Conservation (phyloP, 2,888 invertebrate species). For the Platycheirus rosarum region DNA sequence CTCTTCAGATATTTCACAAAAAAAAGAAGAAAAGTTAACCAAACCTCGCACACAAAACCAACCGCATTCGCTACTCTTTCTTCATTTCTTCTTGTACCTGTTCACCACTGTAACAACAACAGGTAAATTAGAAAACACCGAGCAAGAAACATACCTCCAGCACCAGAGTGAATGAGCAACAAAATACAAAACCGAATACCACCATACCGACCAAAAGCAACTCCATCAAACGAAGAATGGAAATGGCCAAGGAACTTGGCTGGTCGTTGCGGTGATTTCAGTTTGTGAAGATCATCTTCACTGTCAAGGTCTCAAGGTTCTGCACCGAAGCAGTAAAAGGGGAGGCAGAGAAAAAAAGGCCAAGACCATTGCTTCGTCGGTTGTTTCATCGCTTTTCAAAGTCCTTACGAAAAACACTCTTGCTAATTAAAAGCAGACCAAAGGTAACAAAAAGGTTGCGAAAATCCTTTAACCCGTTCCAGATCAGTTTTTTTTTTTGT, state of each 20-base stretch:
- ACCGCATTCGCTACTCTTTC: slow-evolving; percentile 49
- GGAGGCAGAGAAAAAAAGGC: slow-evolving; percentile 19
- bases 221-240: slow-evolving; percentile 73
- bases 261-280: slow-evolving; percentile 77
- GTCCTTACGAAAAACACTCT: slow-evolving; percentile 9
- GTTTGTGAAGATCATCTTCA: slow-evolving; percentile 82
- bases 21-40: slow-evolving; percentile 19
- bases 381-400: slow-evolving; percentile 34
- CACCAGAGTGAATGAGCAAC: slow-evolving; percentile 51
- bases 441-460: background rate
- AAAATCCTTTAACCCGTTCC: slow-evolving; percentile 11
- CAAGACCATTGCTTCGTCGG: slow-evolving; percentile 38
- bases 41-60: slow-evolving; percentile 33
- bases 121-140: slow-evolving; percentile 71
- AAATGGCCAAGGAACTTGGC: slow-evolving; percentile 79
- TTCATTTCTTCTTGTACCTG: slow-evolving; percentile 62
- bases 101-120: slow-evolving; percentile 70
- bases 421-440: slow-evolving; percentile 41
- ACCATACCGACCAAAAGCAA: slow-evolving; percentile 48
- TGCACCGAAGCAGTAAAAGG: slow-evolving; percentile 48
- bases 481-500: background rate
- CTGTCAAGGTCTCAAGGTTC: slow-evolving; percentile 83
- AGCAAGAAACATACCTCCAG: slow-evolving; percentile 25
- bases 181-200: slow-evolving; percentile 36
- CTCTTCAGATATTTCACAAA: slow-evolving; percentile 41